Evolutionary conservation across 1,140 invertebrate species (phyloP), one percentile per base, ranked within the genome.

Genomic region (Musca domestica): DNA sequence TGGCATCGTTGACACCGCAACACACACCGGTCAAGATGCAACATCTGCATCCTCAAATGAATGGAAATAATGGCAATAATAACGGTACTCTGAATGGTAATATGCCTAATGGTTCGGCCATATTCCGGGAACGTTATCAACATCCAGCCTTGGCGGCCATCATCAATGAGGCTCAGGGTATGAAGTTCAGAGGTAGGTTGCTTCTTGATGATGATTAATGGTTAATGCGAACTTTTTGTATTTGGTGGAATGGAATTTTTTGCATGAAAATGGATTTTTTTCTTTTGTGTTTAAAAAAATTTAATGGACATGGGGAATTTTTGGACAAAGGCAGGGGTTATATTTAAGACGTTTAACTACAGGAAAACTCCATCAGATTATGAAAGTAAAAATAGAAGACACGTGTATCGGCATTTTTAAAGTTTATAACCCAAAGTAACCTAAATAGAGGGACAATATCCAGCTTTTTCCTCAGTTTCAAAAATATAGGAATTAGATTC

Each of bases 101-200:
- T 71, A 52, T 70, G 10, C 69, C 66, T 25, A 80, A 77, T 64
- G 76, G 75, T 3, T 80, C 78, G 15, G 75, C 75, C 64, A 78
- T 81, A 41, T 76, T 77, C 52, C 74, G 76, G 12, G 79, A 81
- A 61, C 71, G 79, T 1, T 81, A 81, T 68, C 79, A 81, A 47
- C 79, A 81, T 69, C 80, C 80, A 6, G 79, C 77, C 1, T 68
- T 81, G 69, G 74, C 76, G n/a, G 77, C 79, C 66, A 77, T 81
- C 46, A 81, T 81, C 27, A 80, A 80, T 34, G 78, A 81, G 17
- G 74, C 78, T 4, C 78, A 80, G 71, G 75, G 76, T 64, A 65
- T 80, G 5, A 80, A 77, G 74, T 80, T 78, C 68, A 74, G 78
- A 77, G 78, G 78, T 80, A 75, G 41, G 73, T 47, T 51, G 10